These are phyloP conservation scores for Ochropacha duplaris DNA, from an alignment of 2,888 invertebrate species.

Conservation along the genomic window DNA sequence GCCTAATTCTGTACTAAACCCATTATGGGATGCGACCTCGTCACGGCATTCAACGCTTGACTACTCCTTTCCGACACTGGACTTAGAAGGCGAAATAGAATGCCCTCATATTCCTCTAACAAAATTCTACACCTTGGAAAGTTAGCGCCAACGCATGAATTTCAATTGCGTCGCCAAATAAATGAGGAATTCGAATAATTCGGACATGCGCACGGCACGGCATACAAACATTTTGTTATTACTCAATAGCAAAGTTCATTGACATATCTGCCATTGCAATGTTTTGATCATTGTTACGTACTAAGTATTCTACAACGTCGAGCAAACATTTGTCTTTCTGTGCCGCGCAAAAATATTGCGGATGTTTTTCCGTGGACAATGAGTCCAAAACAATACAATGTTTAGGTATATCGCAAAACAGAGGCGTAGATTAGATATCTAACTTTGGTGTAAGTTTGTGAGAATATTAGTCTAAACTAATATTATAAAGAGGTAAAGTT, in stretches of 20 bases:
- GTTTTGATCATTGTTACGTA: constrained; percentile 20
- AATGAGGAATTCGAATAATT: constrained; percentile 42
- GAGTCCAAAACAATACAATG: background rate
- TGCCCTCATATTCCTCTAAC: too few species aligned
- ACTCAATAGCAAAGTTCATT: constrained; percentile 37
- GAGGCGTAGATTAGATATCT: background rate
- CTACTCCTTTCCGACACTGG: too few species aligned
- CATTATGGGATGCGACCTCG: too few species aligned
- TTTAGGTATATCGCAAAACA: background rate
- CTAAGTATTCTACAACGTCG: background rate
- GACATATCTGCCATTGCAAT: constrained; percentile 34
- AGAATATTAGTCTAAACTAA: too few species aligned
- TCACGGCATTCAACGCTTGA: too few species aligned
- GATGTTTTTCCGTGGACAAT: background rate
- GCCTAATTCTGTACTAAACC: too few species aligned
- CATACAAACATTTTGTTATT: constrained; percentile 27
- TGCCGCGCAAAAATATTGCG: background rate
- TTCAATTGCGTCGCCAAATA: background rate
- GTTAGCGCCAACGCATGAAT: too few species aligned
- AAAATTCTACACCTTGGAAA: too few species aligned
- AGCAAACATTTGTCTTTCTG: background rate
- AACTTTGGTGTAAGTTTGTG: background rate
- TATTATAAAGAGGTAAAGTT: too few species aligned
- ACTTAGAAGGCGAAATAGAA: too few species aligned
- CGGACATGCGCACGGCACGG: constrained; percentile 26